Evolutionary conservation across 2,113 vertebrate species (phyloP).

Genomic region (Semnornis frantzii): DNA sequence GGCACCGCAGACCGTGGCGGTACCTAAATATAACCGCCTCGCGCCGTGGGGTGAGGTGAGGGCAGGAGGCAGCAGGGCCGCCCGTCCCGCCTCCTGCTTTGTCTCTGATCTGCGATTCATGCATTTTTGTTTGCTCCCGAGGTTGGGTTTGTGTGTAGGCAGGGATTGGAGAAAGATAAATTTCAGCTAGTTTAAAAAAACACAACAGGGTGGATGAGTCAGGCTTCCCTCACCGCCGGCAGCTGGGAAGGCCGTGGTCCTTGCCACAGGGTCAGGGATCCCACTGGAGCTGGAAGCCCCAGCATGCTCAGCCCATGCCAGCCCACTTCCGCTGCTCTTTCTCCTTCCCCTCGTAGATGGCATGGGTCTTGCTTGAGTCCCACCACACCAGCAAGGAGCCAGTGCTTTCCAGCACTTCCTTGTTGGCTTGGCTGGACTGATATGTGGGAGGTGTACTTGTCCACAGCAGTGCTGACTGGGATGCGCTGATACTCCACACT

Average conservation of each 20-base stretch:
- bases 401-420: neutral
- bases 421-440: neutral
- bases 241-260: neutral
- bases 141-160: slow-evolving; percentile 26
- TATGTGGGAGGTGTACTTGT: neutral
- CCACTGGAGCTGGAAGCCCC: neutral
- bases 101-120: slow-evolving; percentile 10
- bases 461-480: neutral
- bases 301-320: accelerated
- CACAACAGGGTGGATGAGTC: neutral
- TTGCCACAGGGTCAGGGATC: neutral
- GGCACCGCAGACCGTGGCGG: slow-evolving; percentile 32
- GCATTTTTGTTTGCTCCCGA: slow-evolving; percentile 13
- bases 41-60: slow-evolving; percentile 54
- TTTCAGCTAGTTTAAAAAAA: neutral
- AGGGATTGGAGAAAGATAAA: slow-evolving; percentile 40
- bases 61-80: slow-evolving; percentile 27
- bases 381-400: accelerated
- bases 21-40: slow-evolving; percentile 60
- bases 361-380: neutral
- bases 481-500: neutral
- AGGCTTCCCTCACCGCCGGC: neutral
- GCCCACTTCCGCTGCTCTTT: accelerated
- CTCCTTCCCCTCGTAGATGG: neutral
- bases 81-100: slow-evolving; percentile 35